phyloP scores from a whole-genome alignment of 2,113 vertebrate species.

The Pionites leucogaster region DNA sequence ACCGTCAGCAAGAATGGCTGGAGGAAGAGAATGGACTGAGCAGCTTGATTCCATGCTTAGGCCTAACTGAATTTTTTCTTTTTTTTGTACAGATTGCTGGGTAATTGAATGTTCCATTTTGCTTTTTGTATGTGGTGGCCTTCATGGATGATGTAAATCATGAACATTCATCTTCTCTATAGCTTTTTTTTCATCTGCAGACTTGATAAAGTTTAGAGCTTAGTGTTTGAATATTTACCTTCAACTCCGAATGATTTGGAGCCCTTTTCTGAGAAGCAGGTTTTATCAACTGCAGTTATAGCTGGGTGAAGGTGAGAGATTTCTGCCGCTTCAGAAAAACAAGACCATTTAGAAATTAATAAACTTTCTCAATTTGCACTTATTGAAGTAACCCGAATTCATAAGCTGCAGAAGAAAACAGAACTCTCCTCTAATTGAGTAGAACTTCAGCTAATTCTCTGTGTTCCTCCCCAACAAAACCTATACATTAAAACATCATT shows the following conservation, averaged over 20 bases:
- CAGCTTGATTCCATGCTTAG: background rate
- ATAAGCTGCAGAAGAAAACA: background rate
- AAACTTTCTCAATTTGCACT: background rate
- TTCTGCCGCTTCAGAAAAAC: background rate
- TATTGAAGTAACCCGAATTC: background rate
- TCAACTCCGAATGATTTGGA: conserved; percentile 4
- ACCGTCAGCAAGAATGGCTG: background rate
- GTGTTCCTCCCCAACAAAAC: background rate
- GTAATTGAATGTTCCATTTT: conserved; percentile 43
- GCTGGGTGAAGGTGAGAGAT: background rate
- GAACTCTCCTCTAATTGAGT: background rate
- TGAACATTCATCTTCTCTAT: background rate
- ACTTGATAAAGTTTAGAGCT: background rate
- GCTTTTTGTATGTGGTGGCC: background rate
- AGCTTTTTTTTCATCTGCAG: background rate
- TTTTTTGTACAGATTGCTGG: background rate
- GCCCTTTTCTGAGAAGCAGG: background rate
- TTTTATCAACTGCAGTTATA: background rate
- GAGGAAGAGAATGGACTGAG: background rate
- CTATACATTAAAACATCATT: background rate
- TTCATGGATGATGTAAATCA: conserved; percentile 26
- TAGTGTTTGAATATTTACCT: background rate
- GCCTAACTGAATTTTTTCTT: background rate
- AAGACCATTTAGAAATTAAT: background rate
- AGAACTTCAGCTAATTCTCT: background rate